Evolutionary conservation across 2,888 invertebrate species (phyloP), one percentile per base, ranked within the genome.

Genomic region (Drosophila austrosaltans): DNA sequence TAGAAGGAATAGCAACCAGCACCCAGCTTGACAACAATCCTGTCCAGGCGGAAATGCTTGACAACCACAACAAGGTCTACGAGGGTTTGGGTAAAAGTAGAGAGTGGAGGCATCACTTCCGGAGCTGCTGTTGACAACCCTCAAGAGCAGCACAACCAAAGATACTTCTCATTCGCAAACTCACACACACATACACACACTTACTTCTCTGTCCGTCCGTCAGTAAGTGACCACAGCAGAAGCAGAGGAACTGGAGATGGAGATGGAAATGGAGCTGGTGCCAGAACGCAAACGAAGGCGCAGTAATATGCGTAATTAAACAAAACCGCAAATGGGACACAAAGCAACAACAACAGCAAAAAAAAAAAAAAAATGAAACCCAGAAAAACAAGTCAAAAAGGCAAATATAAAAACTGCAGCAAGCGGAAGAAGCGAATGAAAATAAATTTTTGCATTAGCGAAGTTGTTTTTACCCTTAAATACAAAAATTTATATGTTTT

Each of bases 291-390:
- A 48, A 44, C 32, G 30, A 62, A 57, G 72, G 63, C 74, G 53
- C 65, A 77, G 82, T 77, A 82, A 87, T 82, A 85, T 87, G 85
- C 87, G 85, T 87, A 87, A 89, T 87, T 87, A 87, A 87, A 83
- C 83, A 89, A 82, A 81, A 89, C 87, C 89, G 79, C 84, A 84
- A 85, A 71, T 87, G 85, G 85, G 82, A 71, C 82, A 80, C 59
- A 63, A 57, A 57, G 39, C 25, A 57, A 64, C 62, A 57, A 48
- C 70, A 66, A 60, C 30, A 36, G 1, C 5, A 72, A 66, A 58
- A 66, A 72, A 71, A 69, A 71, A 69, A 40, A 28, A 20, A 63
- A 32, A 63, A 60, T 42, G 68, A 54, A 67, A 56, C 16, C 58
- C 68, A 58, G 59, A 36, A 44, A 67, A 76, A 48, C 54, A 64